phyloP scores from a whole-genome alignment of 2,888 invertebrate genomes.

The Aphodius granarius region DNA sequence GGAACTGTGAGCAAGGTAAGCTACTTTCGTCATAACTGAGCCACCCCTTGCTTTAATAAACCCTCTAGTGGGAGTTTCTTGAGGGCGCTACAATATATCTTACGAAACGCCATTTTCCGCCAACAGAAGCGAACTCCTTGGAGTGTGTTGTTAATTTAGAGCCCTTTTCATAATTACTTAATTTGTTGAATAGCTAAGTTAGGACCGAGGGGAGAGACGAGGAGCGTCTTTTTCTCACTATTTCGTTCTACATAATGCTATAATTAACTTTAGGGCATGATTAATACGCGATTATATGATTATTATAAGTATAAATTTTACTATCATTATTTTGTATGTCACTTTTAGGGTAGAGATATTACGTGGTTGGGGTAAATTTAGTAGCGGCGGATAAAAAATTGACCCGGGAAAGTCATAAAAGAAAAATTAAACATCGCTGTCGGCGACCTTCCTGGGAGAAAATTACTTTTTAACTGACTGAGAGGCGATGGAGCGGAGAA shows the following conservation, averaged over 20 bases:
- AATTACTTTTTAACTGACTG: conserved; percentile 27
- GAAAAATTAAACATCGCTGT: conserved; percentile 22
- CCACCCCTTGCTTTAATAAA: background rate
- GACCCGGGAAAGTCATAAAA: conserved; percentile 14
- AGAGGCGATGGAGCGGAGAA: conserved; percentile 13
- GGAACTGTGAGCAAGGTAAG: background rate
- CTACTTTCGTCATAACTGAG: background rate
- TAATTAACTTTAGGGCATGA: conserved; percentile 22
- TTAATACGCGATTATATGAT: conserved; percentile 18
- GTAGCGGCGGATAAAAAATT: conserved; percentile 7
- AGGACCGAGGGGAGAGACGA: background rate
- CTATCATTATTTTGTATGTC: background rate
- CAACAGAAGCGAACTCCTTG: background rate
- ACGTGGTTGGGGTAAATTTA: conserved; percentile 16
- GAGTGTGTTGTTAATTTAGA: conserved; percentile 33
- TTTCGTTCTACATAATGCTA: conserved; percentile 2
- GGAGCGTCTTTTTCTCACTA: conserved; percentile 2
- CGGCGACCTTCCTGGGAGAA: conserved; percentile 1
- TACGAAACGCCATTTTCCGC: background rate
- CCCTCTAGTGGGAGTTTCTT: background rate
- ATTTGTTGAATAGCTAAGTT: conserved; percentile 31
- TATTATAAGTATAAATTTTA: too few relatives aligned
- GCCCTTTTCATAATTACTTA: conserved; percentile 35
- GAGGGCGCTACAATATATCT: background rate
- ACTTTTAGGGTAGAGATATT: background rate